Base-by-base conservation (phyloP, 2,888 invertebrate genomes). In the Andrena hattorfiana region DNA sequence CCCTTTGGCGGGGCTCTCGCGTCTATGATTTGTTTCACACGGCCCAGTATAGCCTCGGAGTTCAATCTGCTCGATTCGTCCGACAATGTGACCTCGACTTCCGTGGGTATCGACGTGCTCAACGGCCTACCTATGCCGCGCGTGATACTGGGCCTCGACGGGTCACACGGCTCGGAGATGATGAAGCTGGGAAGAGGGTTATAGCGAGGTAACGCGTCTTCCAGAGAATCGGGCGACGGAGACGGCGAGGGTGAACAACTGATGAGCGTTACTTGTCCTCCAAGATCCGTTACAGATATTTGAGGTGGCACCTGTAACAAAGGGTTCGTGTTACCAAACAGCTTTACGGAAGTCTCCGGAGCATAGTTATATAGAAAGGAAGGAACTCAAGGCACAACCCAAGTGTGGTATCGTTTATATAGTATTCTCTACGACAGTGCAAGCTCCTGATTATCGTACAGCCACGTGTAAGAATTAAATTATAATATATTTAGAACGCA, bases 281-380 rank as follows among this genome's bases (percentile, higher is more conserved):
- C 98, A 72, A 97, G 95, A 93, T 99, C 98, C 0, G 99, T 99
- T 10, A 99, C 95, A 88, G 98, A 98, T 81, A 99, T 99, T 94
- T 98, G 98, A 0, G 99, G 98, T 60, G 95, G 94, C 81, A 94
- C 92, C 94, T 94, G 86, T 16, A 82, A 73, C 64, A 42, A 78
- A 68, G n/a, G n/a, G n/a, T 13, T 20, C n/a, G 54, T 13, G 3
- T 42, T 42, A 42, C 42, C 42, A 42, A 42, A 13, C 42, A 42
- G 42, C 5, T 16, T 42, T 42, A 13, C 42, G 16, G 42, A 16
- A 42, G 42, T 16, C 0, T 16, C 5, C 16, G 42, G 42, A 4
- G 16, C 42, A 51, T 8, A 20, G 20, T 51, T 51, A 8, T n/a
- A 49, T n/a, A 49, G 20, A 51, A 51, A 51, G 8, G 20, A 51